Evolutionary conservation across 1,140 invertebrate genomes (phyloP).

Genomic region (Drosophila sulfurigaster): DNA sequence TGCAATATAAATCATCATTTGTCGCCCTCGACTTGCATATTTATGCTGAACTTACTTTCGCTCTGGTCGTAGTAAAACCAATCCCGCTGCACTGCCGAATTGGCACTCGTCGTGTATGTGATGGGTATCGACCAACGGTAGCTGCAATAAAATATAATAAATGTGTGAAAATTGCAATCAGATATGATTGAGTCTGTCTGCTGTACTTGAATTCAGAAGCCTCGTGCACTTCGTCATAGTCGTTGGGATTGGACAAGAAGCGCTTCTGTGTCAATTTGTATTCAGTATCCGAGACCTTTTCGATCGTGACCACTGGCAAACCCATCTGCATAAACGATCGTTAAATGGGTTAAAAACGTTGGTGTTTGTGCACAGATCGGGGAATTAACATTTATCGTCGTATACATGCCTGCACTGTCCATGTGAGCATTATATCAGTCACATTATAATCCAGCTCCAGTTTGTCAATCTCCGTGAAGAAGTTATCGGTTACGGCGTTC

Average conservation of each 20-base stretch:
- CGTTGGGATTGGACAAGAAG: slow-evolving; percentile 89
- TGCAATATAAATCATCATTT: slow-evolving; percentile 34
- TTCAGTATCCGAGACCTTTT: slow-evolving; percentile 84
- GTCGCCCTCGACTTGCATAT: slow-evolving; percentile 34
- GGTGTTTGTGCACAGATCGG: background rate
- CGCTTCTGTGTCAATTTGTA: slow-evolving; percentile 90
- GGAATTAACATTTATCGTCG: background rate
- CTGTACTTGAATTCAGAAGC: slow-evolving; percentile 88
- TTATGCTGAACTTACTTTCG: slow-evolving; percentile 69
- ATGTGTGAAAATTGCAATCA: slow-evolving; percentile 66
- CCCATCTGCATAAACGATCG: slow-evolving; percentile 90
- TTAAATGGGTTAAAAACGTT: slow-evolving; percentile 37
- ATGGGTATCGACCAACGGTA: slow-evolving; percentile 94
- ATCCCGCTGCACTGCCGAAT: slow-evolving; percentile 64
- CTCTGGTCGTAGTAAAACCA: slow-evolving; percentile 81
- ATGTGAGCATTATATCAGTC: slow-evolving; percentile 94
- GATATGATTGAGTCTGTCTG: slow-evolving; percentile 40
- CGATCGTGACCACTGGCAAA: slow-evolving; percentile 91
- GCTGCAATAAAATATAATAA: slow-evolving; percentile 85
- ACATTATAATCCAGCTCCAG: slow-evolving; percentile 78
- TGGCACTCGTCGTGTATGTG: slow-evolving; percentile 89
- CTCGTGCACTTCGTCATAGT: slow-evolving; percentile 85
- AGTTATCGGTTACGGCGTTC: slow-evolving; percentile 93
- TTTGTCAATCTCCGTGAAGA: slow-evolving; percentile 89
- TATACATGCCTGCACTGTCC: slow-evolving; percentile 88